Conservation (phyloP, 2,113 vertebrate genomes). For the Equus przewalskii region DNA sequence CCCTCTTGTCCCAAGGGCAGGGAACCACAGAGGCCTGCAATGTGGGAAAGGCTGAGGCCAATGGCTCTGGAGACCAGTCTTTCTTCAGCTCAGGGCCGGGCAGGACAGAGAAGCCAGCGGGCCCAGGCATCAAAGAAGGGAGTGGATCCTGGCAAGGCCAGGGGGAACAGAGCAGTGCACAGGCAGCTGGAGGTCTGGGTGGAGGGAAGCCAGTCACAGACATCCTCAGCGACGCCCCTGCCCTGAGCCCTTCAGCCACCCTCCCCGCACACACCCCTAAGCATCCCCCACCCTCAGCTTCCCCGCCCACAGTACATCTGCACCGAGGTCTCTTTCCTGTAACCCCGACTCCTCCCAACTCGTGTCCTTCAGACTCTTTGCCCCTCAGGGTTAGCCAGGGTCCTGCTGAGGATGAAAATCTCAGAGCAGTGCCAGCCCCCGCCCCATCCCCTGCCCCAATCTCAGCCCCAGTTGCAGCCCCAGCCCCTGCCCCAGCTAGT, state of each 20-base stretch:
- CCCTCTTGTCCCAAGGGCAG: not conserved
- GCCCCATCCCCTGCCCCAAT: too few species aligned
- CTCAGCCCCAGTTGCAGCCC: not conserved
- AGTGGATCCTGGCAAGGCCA: not conserved
- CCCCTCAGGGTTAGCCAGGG: not conserved
- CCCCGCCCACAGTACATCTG: accelerated
- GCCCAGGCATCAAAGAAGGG: accelerated
- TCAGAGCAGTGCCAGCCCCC: not conserved
- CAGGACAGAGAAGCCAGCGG: not conserved
- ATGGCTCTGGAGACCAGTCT: not conserved
- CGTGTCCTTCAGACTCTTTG: not conserved
- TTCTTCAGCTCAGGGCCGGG: not conserved
- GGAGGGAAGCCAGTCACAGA: accelerated
- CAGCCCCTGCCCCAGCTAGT: accelerated
- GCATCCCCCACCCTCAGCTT: not conserved
- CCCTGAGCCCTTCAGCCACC: accelerated
- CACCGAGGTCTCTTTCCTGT: accelerated
- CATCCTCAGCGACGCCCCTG: accelerated
- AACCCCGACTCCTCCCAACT: not conserved
- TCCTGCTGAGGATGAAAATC: not conserved
- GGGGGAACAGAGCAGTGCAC: not conserved
- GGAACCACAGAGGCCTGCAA: not conserved
- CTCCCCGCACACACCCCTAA: accelerated
- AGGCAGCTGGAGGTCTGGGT: accelerated
- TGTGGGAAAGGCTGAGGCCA: not conserved